Percentiles rank a stretch among this genome's conserved stretches.
Evolutionary conservation across 2,113 vertebrate genomes (phyloP).

Genomic region (Hyaena hyaena): DNA sequence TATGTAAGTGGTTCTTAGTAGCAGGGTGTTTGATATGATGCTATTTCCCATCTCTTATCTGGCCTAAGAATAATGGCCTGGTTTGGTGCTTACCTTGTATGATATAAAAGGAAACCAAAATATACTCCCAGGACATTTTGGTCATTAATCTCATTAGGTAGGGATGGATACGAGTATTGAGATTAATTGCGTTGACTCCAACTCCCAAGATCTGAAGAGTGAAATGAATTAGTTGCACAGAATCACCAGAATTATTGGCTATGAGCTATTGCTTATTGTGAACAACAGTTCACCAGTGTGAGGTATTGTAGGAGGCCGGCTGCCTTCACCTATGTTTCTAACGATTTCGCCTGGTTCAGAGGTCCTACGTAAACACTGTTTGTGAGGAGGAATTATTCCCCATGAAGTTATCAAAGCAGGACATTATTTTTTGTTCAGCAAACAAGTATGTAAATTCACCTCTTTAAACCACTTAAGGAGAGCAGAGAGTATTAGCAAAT

Average conservation of each 20-base stretch:
- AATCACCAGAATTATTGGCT: background rate
- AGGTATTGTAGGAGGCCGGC: accelerated
- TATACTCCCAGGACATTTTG: background rate
- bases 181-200: background rate
- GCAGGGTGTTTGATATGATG: background rate
- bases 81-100: background rate
- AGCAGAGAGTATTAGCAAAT: background rate
- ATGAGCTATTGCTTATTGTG: background rate
- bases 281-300: background rate
- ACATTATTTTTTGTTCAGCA: background rate
- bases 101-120: background rate
- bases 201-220: background rate
- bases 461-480: background rate
- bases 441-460: constrained; percentile 25
- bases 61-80: background rate
- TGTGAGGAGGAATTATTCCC: background rate
- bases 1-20: background rate
- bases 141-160: background rate
- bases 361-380: background rate
- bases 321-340: background rate
- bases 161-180: background rate
- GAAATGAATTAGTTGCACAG: background rate
- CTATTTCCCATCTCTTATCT: background rate
- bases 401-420: background rate
- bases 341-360: background rate